Conservation (phyloP, 2,113 vertebrate species). For the Origma solitaria region DNA sequence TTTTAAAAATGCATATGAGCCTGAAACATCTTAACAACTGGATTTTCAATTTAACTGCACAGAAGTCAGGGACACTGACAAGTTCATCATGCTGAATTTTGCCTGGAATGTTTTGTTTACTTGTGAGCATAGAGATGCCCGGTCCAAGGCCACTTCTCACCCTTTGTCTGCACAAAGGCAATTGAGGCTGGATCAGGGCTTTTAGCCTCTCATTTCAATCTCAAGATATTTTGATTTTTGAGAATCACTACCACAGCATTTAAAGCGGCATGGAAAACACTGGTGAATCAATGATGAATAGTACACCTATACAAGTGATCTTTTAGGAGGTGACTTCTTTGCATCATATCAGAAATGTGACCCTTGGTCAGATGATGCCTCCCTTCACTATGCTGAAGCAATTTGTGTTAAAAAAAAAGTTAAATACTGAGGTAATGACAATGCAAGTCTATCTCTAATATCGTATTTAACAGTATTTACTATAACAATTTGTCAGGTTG, state of each 20-base stretch:
- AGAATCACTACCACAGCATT: background rate
- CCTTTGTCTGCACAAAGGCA: background rate
- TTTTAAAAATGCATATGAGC: background rate
- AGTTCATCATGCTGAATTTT: background rate
- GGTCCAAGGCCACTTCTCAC: background rate
- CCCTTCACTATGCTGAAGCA: background rate
- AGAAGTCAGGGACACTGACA: background rate
- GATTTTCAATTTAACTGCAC: background rate
- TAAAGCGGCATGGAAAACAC: background rate
- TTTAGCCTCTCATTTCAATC: background rate
- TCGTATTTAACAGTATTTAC: background rate
- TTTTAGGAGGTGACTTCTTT: background rate
- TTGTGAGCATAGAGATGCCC: background rate
- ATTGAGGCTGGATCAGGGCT: background rate
- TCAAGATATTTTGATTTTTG: background rate
- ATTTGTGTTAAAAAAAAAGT: background rate
- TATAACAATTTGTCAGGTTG: background rate
- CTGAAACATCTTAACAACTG: background rate
- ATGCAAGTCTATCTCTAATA: background rate
- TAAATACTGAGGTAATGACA: background rate
- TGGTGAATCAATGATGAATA: background rate
- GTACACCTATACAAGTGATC: background rate
- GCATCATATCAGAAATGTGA: background rate
- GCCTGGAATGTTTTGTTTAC: background rate
- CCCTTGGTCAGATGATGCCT: background rate